Percentiles rank a stretch among this genome's conserved stretches.
These are phyloP conservation scores for Arion vulgaris DNA, from an alignment of 1,140 invertebrate genomes.

Conservation along the genomic window DNA sequence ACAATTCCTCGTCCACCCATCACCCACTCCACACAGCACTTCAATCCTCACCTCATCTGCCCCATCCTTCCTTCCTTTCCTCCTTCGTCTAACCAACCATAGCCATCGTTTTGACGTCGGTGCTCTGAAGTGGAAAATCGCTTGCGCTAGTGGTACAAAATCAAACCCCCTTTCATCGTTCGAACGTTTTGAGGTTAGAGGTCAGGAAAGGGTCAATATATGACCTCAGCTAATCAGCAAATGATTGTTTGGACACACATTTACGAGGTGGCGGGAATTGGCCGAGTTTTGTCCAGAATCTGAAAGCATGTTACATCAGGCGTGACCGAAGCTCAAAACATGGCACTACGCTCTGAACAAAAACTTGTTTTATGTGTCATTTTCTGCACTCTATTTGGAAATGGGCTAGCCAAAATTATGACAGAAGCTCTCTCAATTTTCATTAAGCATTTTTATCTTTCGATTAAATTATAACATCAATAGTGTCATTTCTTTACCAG, in stretches of 20 bases:
- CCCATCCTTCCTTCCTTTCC: neutral
- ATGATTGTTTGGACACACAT: constrained; percentile 18
- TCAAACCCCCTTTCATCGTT: constrained; percentile 1
- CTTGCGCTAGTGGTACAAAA: neutral
- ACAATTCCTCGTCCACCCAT: neutral
- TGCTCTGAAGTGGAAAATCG: constrained; percentile 3
- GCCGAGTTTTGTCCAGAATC: neutral
- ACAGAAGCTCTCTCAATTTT: too few species aligned
- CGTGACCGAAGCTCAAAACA: too few species aligned
- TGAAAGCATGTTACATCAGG: neutral
- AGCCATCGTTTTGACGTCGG: constrained; percentile 1
- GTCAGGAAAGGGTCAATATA: neutral
- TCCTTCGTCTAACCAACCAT: neutral
- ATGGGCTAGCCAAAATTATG: too few species aligned
- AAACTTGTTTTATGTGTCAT: too few species aligned
- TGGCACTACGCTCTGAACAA: too few species aligned
- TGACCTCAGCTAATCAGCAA: constrained; percentile 8
- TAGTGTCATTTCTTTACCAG: too few species aligned
- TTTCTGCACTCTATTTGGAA: too few species aligned
- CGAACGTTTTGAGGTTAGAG: constrained; percentile 8
- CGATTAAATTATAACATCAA: too few species aligned
- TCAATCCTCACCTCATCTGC: neutral
- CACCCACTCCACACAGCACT: neutral
- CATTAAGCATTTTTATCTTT: too few species aligned
- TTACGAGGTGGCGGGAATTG: neutral